These are phyloP conservation scores for Passer domesticus DNA, from an alignment of 2,113 vertebrate species.

Conservation along the genomic window DNA sequence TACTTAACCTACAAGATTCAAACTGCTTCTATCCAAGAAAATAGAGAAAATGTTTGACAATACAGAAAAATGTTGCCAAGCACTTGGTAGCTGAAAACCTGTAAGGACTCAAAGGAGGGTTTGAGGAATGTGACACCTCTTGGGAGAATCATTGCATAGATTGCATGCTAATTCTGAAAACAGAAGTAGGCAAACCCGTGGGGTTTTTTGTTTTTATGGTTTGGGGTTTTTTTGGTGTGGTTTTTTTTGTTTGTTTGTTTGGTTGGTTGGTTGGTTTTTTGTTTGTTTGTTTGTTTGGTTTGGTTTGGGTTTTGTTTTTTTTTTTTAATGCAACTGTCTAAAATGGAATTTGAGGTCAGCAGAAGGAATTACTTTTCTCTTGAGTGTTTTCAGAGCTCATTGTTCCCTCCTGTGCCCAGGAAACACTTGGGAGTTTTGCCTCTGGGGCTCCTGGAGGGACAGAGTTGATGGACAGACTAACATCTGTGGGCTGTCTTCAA, in stretches of 20 bases:
- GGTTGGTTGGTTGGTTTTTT: no score
- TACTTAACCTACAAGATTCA: background rate
- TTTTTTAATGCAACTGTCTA: background rate
- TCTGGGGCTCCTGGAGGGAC: background rate
- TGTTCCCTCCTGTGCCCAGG: background rate
- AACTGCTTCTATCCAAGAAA: background rate
- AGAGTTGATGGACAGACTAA: background rate
- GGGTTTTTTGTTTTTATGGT: no score
- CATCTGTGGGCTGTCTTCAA: background rate
- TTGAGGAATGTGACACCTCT: background rate
- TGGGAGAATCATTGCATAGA: background rate
- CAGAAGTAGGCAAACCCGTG: background rate
- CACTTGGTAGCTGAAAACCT: background rate
- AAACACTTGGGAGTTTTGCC: background rate
- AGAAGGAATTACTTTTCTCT: background rate
- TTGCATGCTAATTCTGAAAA: background rate
- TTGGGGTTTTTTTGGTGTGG: no score
- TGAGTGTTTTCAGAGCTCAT: background rate
- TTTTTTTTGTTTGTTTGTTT: no score
- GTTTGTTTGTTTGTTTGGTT: no score
- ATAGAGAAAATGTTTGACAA: background rate
- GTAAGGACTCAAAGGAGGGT: background rate
- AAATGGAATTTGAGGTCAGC: background rate
- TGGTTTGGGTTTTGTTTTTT: background rate
- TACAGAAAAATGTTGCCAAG: background rate